Conservation (phyloP, 2,797 vertebrate species). For the Sarcoramphus papa region DNA sequence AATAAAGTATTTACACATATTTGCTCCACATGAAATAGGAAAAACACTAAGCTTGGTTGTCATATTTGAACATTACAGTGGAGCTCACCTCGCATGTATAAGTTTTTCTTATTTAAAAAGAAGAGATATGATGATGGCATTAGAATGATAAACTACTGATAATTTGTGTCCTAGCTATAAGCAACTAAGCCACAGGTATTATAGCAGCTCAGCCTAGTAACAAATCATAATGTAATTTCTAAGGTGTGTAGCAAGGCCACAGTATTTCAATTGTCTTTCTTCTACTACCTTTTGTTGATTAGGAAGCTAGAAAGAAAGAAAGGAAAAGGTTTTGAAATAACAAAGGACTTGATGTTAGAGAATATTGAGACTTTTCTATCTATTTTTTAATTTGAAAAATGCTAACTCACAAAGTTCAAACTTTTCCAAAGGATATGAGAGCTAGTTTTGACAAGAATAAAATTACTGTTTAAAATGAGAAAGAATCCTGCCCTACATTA, state of each 20-base stretch:
- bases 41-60: neutral
- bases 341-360: neutral
- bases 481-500: neutral
- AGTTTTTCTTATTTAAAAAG: neutral
- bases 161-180: neutral
- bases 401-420: neutral
- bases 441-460: neutral
- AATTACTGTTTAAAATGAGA: neutral
- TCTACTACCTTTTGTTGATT: neutral
- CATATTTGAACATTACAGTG: neutral
- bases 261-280: neutral
- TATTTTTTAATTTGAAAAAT: neutral
- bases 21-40: conserved; percentile 53
- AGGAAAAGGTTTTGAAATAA: neutral
- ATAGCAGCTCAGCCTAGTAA: neutral
- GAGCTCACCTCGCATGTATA: neutral
- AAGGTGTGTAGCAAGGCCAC: neutral
- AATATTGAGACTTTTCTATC: neutral
- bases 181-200: neutral
- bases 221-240: neutral
- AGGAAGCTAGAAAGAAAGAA: neutral
- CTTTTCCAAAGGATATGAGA: neutral
- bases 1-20: conserved; percentile 77
- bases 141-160: neutral
- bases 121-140: neutral